Conservation (phyloP, 2,797 vertebrate genomes). For the Alectoris magna region DNA sequence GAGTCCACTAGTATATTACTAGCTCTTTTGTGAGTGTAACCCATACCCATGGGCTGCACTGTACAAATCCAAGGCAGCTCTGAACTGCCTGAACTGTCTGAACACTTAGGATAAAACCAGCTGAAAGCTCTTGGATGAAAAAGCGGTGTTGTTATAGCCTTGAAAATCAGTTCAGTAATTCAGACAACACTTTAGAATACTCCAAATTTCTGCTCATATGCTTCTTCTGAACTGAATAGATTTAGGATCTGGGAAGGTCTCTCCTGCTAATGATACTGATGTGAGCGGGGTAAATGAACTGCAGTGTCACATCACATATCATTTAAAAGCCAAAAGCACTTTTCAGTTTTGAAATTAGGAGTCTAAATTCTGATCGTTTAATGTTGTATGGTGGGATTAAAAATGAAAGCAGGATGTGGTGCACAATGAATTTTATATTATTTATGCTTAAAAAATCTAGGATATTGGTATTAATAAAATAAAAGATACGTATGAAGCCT, state of each 20-base stretch:
- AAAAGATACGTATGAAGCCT: too few relatives aligned
- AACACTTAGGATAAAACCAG: background rate
- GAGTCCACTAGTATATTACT: too few relatives aligned
- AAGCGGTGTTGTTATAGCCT: background rate
- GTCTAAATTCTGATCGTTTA: background rate
- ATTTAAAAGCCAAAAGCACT: background rate
- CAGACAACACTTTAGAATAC: background rate
- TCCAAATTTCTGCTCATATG: background rate
- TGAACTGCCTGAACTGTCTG: too few relatives aligned
- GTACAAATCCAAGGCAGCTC: background rate
- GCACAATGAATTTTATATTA: background rate
- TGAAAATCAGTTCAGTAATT: background rate
- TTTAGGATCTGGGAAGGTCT: background rate
- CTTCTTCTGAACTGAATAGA: background rate
- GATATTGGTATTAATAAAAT: background rate
- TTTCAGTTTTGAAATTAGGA: background rate
- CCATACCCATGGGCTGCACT: too few relatives aligned
- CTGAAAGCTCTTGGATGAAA: background rate
- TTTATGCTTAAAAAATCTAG: background rate
- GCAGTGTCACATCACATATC: rapidly evolving
- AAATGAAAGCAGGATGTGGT: background rate
- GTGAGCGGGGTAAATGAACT: background rate
- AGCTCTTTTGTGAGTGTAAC: background rate
- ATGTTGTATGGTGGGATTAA: background rate
- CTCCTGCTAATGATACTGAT: background rate